Percentiles rank a stretch among this genome's conserved stretches.
phyloP scores from a whole-genome alignment of 2,113 vertebrate genomes.

The Guaruba guarouba region DNA sequence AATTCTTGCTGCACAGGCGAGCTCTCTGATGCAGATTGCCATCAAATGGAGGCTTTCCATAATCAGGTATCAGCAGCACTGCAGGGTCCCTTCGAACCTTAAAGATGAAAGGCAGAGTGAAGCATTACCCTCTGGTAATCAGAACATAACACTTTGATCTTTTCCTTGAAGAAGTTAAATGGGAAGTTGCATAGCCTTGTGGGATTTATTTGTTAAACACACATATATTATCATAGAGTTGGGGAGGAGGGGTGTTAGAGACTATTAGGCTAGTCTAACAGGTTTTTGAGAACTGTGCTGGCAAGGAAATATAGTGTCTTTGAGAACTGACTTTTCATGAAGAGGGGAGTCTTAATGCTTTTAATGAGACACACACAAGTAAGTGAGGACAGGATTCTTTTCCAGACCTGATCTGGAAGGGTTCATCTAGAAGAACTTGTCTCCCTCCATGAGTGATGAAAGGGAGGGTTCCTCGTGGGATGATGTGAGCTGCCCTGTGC shows the following conservation, averaged over 20 bases:
- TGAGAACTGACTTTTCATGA: background rate
- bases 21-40: background rate
- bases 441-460: background rate
- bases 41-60: background rate
- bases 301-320: rapidly evolving
- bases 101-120: background rate
- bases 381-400: background rate
- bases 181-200: background rate
- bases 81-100: rapidly evolving
- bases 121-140: background rate
- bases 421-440: background rate
- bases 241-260: background rate
- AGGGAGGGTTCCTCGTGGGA: background rate
- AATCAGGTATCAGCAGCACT: background rate
- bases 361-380: background rate
- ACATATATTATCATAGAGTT: rapidly evolving
- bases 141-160: background rate
- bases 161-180: background rate
- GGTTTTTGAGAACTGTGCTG: background rate
- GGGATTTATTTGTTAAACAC: background rate
- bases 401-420: background rate
- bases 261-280: rapidly evolving
- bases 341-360: background rate
- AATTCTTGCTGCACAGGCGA: rapidly evolving
- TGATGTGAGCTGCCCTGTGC: background rate